A percentile compares a stretch with the other conserved stretches of the same genome.
These are phyloP conservation scores for Mnemiopsis leidyi DNA, from an alignment of 37 sponge, comb jelly and placozoan genomes.

Conservation along the genomic window DNA sequence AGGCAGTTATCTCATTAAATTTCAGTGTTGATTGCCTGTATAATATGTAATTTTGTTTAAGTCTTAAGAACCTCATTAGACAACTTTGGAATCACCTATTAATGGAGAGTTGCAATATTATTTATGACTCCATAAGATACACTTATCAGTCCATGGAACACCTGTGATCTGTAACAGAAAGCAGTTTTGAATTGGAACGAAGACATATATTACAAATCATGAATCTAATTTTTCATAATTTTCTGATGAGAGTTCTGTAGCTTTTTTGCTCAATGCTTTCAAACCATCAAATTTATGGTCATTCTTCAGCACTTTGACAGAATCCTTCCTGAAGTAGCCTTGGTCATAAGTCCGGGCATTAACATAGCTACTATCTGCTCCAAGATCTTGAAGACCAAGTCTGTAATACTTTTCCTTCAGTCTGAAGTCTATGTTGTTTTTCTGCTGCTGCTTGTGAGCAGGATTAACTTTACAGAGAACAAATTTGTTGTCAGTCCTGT, in stretches of 20 bases:
- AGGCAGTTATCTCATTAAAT: too few relatives aligned
- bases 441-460: conserved; percentile 25
- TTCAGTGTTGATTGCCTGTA: too few relatives aligned
- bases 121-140: too few relatives aligned
- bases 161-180: too few relatives aligned
- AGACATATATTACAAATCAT: too few relatives aligned
- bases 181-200: too few relatives aligned
- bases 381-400: not conserved
- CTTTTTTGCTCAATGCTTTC: not conserved
- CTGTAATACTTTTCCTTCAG: not conserved
- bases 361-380: not conserved
- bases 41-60: too few relatives aligned
- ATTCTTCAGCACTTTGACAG: not conserved
- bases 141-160: too few relatives aligned
- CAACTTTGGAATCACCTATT: too few relatives aligned
- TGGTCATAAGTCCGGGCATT: not conserved
- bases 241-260: not conserved
- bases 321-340: not conserved
- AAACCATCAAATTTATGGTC: conserved; percentile 42
- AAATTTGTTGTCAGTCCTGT: conserved; percentile 40
- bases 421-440: conserved; percentile 28
- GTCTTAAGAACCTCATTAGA: too few relatives aligned
- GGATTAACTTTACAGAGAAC: conserved; percentile 27
- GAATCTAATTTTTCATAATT: not conserved
- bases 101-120: too few relatives aligned